Base-by-base conservation (phyloP, 2,113 vertebrate genomes). In the Polypterus bichir region DNA sequence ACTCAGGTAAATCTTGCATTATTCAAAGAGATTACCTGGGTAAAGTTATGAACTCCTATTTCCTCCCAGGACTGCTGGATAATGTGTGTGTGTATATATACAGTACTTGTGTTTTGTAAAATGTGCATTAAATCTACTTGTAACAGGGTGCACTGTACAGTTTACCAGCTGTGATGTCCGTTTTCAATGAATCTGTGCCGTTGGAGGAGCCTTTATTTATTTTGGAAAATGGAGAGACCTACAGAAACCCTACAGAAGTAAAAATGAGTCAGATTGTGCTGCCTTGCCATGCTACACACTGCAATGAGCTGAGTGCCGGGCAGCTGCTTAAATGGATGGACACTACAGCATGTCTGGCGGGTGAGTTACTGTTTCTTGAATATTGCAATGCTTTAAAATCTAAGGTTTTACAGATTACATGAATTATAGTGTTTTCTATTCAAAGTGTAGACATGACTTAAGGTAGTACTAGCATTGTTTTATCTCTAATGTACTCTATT, bases 291-390 rank as follows among this genome's bases (percentile, higher is more conserved):
- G 89, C 91, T 67, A 97, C 97, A 79, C 91, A 97, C 78, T 83
- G 86, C 0, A 83, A 82, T 0, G 90, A 98, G 72, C 88, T 99
- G 76, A 92, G 92, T 47, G 68, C 77, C 0, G 95, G 93, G 2
- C 96, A 98, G 84, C 85, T 99, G 77, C 92, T 99, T 59, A 98
- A 99, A 62, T 99, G 96, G 96, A 96, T 98, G 56, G 96, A 99
- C 78, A 94, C 91, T 9, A 89, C 92, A 0, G 96, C 94, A 73
- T 99, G 95, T 69, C 88, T 97, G 44, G 93, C 96, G 0, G 94
- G 96, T 98, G 54, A 80, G 78, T 46, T 46, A 7, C 56, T n/a
- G 44, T 49, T 11, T 45, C 45, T 52, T 4, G 27, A 10, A 47
- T 47, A 27, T 10, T 44, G 9, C 46, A 59, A 46, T 5, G 4